phyloP scores from a whole-genome alignment of 2,888 invertebrate species.

The Hetaerina titia region DNA sequence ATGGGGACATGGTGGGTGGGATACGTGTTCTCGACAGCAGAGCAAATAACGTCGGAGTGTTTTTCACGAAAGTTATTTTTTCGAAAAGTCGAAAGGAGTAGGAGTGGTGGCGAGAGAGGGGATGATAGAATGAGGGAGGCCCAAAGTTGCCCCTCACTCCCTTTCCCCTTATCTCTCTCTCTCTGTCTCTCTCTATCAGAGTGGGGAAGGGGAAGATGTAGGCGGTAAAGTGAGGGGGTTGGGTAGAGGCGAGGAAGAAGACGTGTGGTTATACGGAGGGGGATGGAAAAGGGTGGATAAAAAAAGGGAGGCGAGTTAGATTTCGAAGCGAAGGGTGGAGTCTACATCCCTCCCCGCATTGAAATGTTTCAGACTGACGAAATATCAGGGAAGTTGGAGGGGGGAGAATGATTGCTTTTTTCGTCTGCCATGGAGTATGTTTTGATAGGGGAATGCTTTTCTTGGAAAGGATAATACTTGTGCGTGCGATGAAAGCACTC shows the following conservation, averaged over 20 bases:
- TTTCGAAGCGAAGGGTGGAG: background rate
- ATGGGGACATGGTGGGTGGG: background rate
- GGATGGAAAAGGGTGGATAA: background rate
- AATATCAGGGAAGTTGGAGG: background rate
- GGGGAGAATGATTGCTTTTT: constrained; percentile 5
- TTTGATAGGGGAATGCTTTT: constrained; percentile 39
- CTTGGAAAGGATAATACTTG: constrained; percentile 16
- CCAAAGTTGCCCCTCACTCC: background rate
- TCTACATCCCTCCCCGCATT: background rate
- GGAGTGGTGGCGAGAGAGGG: background rate
- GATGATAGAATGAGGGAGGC: background rate
- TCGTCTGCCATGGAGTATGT: background rate
- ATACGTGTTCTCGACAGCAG: constrained; percentile 51
- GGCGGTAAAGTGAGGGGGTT: background rate
- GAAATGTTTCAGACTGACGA: background rate
- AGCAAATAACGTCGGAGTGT: constrained; percentile 49
- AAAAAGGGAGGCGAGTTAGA: background rate
- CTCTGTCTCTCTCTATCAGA: background rate
- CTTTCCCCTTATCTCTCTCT: background rate
- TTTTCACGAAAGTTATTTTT: constrained; percentile 49
- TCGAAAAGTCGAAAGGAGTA: constrained; percentile 18
- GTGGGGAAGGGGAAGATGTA: background rate
- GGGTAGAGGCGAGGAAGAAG: background rate
- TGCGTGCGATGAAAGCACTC: background rate
- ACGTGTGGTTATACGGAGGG: background rate